A percentile compares a stretch with the other conserved stretches of the same genome.
These are phyloP conservation scores for Crocidura indochinensis DNA, from an alignment of 2,797 vertebrate species.

Conservation along the genomic window DNA sequence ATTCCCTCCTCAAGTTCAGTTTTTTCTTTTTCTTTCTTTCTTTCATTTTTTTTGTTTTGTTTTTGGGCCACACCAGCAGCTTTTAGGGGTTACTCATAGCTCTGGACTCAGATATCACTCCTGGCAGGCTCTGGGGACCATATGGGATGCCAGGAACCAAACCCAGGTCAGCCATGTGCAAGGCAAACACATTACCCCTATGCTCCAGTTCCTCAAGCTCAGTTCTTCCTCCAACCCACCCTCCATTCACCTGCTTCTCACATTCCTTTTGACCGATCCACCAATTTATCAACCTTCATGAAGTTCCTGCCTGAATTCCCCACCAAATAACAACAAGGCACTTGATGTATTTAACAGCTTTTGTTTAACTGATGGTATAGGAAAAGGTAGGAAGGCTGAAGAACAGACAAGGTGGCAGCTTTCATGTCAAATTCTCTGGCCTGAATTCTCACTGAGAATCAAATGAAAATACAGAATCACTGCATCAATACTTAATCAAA, in stretches of 20 bases:
- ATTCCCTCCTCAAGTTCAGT: background rate
- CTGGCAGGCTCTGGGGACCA: too few species aligned
- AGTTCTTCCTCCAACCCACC: background rate
- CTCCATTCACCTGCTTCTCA: background rate
- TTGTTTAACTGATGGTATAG: background rate
- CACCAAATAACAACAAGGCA: background rate
- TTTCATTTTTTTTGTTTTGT: too few species aligned
- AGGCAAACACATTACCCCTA: too few species aligned
- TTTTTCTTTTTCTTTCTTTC: too few species aligned
- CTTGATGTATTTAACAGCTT: background rate
- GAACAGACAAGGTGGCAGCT: background rate
- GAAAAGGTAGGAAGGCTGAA: background rate
- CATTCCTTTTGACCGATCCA: background rate
- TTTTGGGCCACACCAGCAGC: too few species aligned
- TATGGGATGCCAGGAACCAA: too few species aligned
- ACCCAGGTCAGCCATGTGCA: too few species aligned
- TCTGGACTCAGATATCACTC: too few species aligned
- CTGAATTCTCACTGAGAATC: background rate
- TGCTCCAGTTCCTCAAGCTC: too few species aligned
- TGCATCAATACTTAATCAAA: background rate
- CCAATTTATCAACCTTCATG: too few species aligned
- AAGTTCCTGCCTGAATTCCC: background rate
- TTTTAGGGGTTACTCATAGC: too few species aligned
- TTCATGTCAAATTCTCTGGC: background rate
- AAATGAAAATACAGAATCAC: background rate